Evolutionary conservation across 1,140 invertebrate genomes (phyloP), one percentile per base, ranked within the genome.

Genomic region (Drosophila oshimai): DNA sequence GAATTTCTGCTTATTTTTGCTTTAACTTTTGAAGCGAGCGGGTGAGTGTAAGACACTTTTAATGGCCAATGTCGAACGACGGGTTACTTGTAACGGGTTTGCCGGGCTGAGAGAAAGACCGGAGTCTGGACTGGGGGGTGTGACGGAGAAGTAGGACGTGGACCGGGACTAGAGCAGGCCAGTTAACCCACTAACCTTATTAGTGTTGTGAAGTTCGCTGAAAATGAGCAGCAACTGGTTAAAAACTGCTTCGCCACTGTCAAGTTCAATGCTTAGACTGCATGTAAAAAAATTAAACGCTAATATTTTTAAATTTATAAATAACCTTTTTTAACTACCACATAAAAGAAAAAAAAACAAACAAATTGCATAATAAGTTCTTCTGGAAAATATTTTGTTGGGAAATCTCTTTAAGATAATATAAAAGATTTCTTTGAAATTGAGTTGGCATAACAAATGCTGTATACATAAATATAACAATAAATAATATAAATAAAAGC

Each of bases 111-210:
- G 47, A 47, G 47, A 45, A 47, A 28, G 39, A 61, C 24, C 24
- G 24, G 15, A 9, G 24, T 7, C 10, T 3, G 10, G 17, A 42
- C 57, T 36, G 54, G 54, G 45, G 53, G 58, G 36, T 47, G 50
- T 33, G 62, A 72, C 20, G 42, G 13, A 47, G 39, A 65, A 20
- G 50, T 28, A 39, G 34, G 3, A 18, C 28, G 44, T 6, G 33
- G 20, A 12, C n/a, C n/a, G n/a, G n/a, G n/a, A 57, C 10, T 36
- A 18, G 29, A 64, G 47, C 60, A 55, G 60, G 72, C 62, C 62
- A 58, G 75, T 86, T 84, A 87, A 86, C 80, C 80, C 80, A 86
- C 80, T 86, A 86, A 86, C 80, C 80, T 86, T 86, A 72, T 86
- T 86, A 69, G 65, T n/a, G n/a, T n/a, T n/a, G n/a, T n/a, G n/a